These are phyloP conservation scores for Tragelaphus buxtoni DNA, from an alignment of 2,113 vertebrate genomes.

Conservation along the genomic window DNA sequence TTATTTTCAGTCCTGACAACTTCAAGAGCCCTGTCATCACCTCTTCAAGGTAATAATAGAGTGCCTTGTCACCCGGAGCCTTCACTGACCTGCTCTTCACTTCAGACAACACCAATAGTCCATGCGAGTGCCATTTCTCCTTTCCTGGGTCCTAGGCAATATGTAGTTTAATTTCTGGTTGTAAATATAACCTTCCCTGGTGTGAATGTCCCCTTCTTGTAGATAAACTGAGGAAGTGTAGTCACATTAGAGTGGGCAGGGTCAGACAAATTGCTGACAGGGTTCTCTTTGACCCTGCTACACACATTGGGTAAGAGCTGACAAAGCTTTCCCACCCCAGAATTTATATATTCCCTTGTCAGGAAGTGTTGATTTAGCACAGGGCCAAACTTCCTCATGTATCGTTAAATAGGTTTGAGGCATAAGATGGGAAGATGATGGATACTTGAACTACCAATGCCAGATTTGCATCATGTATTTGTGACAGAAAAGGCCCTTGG, in stretches of 20 bases:
- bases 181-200: not conserved
- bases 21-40: not conserved
- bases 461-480: not conserved
- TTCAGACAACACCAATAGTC: not conserved
- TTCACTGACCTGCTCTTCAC: not conserved
- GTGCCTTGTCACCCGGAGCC: not conserved
- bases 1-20: not conserved
- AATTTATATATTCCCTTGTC: slow-evolving; percentile 51
- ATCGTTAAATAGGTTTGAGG: slow-evolving; percentile 53
- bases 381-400: slow-evolving; percentile 17
- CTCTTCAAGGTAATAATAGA: not conserved
- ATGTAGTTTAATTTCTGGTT: slow-evolving; percentile 11
- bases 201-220: not conserved
- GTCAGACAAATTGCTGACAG: slow-evolving; percentile 33
- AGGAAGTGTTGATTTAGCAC: slow-evolving; percentile 56
- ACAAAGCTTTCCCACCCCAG: slow-evolving; percentile 16
- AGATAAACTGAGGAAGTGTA: not conserved
- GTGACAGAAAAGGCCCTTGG: not conserved
- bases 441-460: not conserved
- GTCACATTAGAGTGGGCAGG: not conserved
- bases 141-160: not conserved
- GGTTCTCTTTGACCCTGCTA: not conserved
- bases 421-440: slow-evolving; percentile 47
- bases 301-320: not conserved
- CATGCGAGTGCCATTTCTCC: not conserved